Evolutionary conservation across 92 coral and sea anemone genomes (phyloP).

Genomic region (Epizoanthus rinbou): DNA sequence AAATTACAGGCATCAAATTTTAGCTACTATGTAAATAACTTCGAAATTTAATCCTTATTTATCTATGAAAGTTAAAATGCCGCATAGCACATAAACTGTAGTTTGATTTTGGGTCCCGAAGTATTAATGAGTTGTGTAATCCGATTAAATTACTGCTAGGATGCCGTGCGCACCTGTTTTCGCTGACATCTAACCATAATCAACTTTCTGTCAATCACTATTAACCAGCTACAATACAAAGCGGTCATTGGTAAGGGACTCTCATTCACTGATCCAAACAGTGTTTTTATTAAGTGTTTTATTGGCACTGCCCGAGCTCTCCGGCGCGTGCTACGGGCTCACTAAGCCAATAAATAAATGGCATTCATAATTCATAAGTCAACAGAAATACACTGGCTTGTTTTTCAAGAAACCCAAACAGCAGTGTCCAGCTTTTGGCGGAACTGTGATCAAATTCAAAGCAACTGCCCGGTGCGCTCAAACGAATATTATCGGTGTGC

Average conservation of each 20-base stretch:
- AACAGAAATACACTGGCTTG: constrained; percentile 21
- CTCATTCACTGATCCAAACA: constrained; percentile 34
- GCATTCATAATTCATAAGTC: constrained; percentile 42
- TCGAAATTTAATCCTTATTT: neutral
- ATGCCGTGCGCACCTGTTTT: constrained; percentile 44
- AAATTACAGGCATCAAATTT: neutral
- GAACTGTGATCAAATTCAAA: constrained; percentile 5
- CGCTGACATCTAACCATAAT: constrained; percentile 40
- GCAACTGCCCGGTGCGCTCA: neutral
- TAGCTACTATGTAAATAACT: neutral
- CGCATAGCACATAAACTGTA: constrained; percentile 9
- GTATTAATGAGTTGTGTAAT: constrained; percentile 48
- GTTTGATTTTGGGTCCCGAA: constrained; percentile 46
- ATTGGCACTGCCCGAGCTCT: constrained; percentile 13
- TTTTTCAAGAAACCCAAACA: constrained; percentile 10
- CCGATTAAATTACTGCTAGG: constrained; percentile 54
- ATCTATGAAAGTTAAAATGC: neutral
- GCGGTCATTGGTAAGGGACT: constrained; percentile 39
- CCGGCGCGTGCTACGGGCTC: neutral
- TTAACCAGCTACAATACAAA: constrained; percentile 29
- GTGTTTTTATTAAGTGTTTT: constrained; percentile 40
- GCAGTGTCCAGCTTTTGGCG: neutral
- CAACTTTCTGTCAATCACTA: constrained; percentile 37
- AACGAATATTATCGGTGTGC: neutral
- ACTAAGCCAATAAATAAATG: constrained; percentile 12